Evolutionary conservation across 37 sponge, comb jelly and placozoan genomes (phyloP), one percentile per base, ranked within the genome.

Genomic region (Tethya wilhelma): DNA sequence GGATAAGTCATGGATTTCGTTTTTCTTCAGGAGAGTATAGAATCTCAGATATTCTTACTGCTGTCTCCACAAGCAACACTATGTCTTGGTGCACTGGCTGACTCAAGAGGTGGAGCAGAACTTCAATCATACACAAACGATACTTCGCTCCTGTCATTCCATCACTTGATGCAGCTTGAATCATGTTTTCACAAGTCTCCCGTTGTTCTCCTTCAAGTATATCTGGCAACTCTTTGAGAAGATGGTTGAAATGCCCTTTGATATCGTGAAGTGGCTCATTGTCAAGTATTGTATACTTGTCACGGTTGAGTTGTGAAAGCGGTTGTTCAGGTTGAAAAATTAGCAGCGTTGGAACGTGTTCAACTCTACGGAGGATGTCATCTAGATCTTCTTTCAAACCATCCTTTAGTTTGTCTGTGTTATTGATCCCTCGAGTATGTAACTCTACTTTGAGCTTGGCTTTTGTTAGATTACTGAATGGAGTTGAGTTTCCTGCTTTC

Each of bases 231-330:
- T 62, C 63, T 26, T 62, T 11, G 26, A 62, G 22, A 62, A 62
- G 63, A 62, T 62, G 9, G 25, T 26, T 11, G 14, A 62, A 62
- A n/a, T 62, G 63, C 19, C 63, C 63, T 23, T 62, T 62, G 25
- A 62, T 11, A n/a, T 62, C 63, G 22, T 62, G 63, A 26, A 62
- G 63, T 14, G 63, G 63, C 29, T 62, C 63, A n/a, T 7, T n/a
- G 63, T 62, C 63, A 8, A 62, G 63, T n/a, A 62, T n/a, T 8
- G 63, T 62, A 26, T 62, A 62, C 63, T 62, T 23, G 8, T 62
- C 63, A 62, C 9, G 19, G 28, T 62, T 62, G 22, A 62, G 63
- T n/a, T 62, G 28, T 11, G 63, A 14, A 62, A 62, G 63, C 26
- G 23, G 25, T 62, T 62, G 63, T 62, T 11, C 22, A 26, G 63